Percentiles rank a stretch among this genome's conserved stretches.
Conservation (phyloP, 2,797 vertebrate species). For the Gambelia wislizenii region DNA sequence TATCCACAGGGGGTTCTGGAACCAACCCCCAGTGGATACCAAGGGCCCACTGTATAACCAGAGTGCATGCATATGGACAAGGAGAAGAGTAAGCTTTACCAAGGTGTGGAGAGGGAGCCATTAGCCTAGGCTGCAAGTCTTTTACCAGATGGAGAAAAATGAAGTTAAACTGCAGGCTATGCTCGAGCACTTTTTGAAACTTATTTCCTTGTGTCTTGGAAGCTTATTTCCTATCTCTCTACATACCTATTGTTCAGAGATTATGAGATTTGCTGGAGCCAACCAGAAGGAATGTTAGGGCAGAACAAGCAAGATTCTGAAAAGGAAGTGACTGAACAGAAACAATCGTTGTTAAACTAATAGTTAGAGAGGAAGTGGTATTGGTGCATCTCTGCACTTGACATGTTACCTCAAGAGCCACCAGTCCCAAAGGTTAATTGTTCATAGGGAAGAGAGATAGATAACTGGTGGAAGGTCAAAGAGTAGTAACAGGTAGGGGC, state of each 20-base stretch:
- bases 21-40: no score
- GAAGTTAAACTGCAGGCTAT: neutral
- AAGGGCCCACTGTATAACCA: no score
- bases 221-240: neutral
- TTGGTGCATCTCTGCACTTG: neutral
- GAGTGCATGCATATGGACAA: neutral
- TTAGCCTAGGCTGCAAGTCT: neutral
- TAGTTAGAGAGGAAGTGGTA: neutral
- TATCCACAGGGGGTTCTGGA: no score
- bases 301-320: neutral
- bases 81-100: neutral
- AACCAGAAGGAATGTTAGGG: neutral
- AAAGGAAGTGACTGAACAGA: neutral
- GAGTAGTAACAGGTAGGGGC: no score
- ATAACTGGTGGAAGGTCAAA: neutral
- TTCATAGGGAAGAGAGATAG: neutral
- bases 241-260: neutral
- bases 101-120: neutral
- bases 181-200: neutral
- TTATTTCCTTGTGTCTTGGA: neutral
- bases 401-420: neutral
- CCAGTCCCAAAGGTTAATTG: neutral
- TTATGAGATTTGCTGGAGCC: neutral
- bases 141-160: neutral
- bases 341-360: neutral